Base-by-base conservation (phyloP, 2,113 vertebrate species). In the Peromyscus polionotus region DNA sequence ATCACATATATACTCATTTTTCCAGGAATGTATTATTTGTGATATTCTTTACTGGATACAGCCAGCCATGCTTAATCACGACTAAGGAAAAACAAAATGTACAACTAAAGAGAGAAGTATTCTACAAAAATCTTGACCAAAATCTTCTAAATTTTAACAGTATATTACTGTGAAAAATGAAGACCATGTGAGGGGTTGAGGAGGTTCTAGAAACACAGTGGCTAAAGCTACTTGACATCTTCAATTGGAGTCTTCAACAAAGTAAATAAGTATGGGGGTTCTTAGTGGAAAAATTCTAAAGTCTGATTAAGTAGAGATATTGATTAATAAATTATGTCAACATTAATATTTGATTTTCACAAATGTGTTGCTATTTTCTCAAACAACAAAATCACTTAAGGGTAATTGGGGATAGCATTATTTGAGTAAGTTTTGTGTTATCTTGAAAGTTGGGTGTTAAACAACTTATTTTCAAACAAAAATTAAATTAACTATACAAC, bases 321-420 rank as follows among this genome's bases (percentile, higher is more conserved):
- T 76, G 79, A 0, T 72, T 73, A 65, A 26, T 24, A 31, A 5
- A 72, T 72, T 89, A 2, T 68, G 48, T 8, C 4, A 39, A 7
- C 0, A 59, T 61, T 73, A 72, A 90, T 33, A 89, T 87, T n/a
- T 90, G 63, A 3, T 31, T 70, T 91, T 76, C 45, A 59, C 24
- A 79, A 90, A 72, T 68, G 7, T 24, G n/a, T 31, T 19, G 5
- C 57, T 48, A 51, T 42, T 67, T 45, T 19, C 3, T 22, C 17
- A 28, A 26, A 68, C 14, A 70, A 70, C 17, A 70, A 93, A 48
- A 54, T 54, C 7, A 31, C 8, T 1, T 54, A 54, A 59, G 28
- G 11, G 3, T 19, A 85, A 39, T 2, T 5, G 65, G 51, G 9
- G 1, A 63, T 26, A 16, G 16, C 33, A 5, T 3, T 0, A n/a